Base-by-base conservation (phyloP, 2,113 vertebrate species). In the Neodontobutis hainanensis region DNA sequence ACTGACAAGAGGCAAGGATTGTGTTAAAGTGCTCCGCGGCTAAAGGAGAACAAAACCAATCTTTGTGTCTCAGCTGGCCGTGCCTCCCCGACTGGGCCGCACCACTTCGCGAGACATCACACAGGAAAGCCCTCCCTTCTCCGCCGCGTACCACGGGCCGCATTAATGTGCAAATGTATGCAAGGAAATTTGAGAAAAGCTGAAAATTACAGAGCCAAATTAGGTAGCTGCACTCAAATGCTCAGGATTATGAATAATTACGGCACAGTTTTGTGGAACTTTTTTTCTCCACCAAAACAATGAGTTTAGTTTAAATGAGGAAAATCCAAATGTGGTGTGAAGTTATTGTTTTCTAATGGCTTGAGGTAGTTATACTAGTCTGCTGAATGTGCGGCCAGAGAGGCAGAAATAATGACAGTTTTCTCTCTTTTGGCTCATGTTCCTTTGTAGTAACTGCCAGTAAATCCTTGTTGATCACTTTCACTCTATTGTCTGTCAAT, bases 81-180 rank as follows among this genome's bases (percentile, higher is more conserved):
- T 73, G 95, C 95, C 95, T 95, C 94, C 19, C 96, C 96, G 94
- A 95, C 95, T 95, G 96, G 95, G 95, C 95, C 93, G 87, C 93
- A 95, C 93, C 95, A 93, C 94, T 94, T 94, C 90, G 95, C 92
- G 95, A 96, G 95, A 95, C 95, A 95, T 96, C 94, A 94, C 94
- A 94, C 92, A 94, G 95, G 91, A 95, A 92, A 94, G 94, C 91
- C 93, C 94, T 95, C 94, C 92, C 94, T 89, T n/a, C 94, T 93
- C 94, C 19, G 19, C 1, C 88, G 90, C 95, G 94, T 94, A 95
- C 95, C 94, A 95, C 92, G 91, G 94, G 92, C 94, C 93, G 94
- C 96, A 98, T 98, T 97, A 97, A 96, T 97, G 97, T 99, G 97
- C 95, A 98, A 98, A 99, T 98, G 91, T 96, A 99, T 99, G 96